Evolutionary conservation across 2,113 vertebrate species (phyloP), one percentile per base, ranked within the genome.

Genomic region (Cygnus atratus): DNA sequence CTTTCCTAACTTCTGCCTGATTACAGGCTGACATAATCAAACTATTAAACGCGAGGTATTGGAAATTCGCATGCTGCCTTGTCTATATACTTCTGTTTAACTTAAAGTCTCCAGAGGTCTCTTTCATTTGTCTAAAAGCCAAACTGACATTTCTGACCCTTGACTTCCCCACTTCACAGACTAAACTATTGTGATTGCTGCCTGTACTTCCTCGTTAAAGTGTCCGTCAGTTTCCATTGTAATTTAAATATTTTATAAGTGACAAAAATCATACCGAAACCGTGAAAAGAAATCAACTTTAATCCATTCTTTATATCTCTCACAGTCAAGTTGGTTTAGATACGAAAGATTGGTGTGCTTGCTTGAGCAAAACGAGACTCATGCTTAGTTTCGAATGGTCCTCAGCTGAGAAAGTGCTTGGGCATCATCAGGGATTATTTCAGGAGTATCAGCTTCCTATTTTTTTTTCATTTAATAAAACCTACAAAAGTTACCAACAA

Each of bases 71-170:
- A 68, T 67, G 78, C 85, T 88, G 88, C 66, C 79, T 95, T 80
- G 46, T 83, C 88, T 74, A 57, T 91, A 84, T 89, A 77, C 92
- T 93, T 81, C 50, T 91, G 91, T 89, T 89, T 95, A 92, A 76
- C 61, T 95, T 89, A 88, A 90, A 96, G 94, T 96, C 93, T 95
- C 92, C 46, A 50, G 91, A 97, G 84, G 72, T 88, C 89, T 84
- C 85, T 92, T 93, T 90, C 86, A 97, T 97, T 97, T 92, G 44
- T 96, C 83, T 96, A 93, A 96, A 97, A 97, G 95, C 90, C 96
- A 95, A 92, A 84, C 92, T 98, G 97, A 97, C 97, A 96, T 97
- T 96, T 98, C 96, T 98, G 96, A 98, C 94, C 97, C 95, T 93
- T 98, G 94, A 97, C 89, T 97, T 97, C 86, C 88, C 91, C 95